Evolutionary conservation across 1,140 invertebrate genomes (phyloP), one percentile per base, ranked within the genome.

Genomic region (Helicoverpa zea): DNA sequence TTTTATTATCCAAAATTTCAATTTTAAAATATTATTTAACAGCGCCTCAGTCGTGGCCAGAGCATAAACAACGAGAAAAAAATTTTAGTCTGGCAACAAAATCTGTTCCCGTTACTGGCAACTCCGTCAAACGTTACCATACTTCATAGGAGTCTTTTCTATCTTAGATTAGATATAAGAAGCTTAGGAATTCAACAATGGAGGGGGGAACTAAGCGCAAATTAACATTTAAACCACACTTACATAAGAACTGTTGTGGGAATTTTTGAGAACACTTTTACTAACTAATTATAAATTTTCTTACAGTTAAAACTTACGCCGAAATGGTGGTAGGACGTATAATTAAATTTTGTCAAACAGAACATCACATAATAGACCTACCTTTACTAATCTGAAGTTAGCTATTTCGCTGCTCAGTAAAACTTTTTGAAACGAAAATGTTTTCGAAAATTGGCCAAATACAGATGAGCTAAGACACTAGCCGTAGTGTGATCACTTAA

Each of bases 141-240:
- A 70, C 30, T 66, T 49, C 29, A 78, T 80, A 74, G 81, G 49
- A 79, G 79, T 82, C 79, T 81, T 81, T 49, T 85, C 83, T 83
- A 81, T 78, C 64, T 68, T 76, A 83, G 13, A 76, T 64, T 81
- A 82, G 81, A 85, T 83, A 86, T 63, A 64, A 87, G 66, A 91
- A 92, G 88, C 89, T 63, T 85, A 79, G 90, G 89, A 92, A 81
- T 84, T 73, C 87, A 93, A 93, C 90, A 91, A 78, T 92, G 90
- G 91, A 89, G 72, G 88, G 83, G 87, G 52, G 10, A 47, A 84
- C 79, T 72, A 82, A 64, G 35, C n/a, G 82, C 84, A 84, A 87
- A 87, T 13, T 81, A 86, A 83, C 13, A 18, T 56, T 70, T 54
- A 59, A 75, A 83, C 58, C 56, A 74, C 52, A 58, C 77, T 79